Percentiles rank a stretch among this genome's conserved stretches.
Evolutionary conservation across 1,140 invertebrate species (phyloP).

Genomic region (Scylla paramamosain): DNA sequence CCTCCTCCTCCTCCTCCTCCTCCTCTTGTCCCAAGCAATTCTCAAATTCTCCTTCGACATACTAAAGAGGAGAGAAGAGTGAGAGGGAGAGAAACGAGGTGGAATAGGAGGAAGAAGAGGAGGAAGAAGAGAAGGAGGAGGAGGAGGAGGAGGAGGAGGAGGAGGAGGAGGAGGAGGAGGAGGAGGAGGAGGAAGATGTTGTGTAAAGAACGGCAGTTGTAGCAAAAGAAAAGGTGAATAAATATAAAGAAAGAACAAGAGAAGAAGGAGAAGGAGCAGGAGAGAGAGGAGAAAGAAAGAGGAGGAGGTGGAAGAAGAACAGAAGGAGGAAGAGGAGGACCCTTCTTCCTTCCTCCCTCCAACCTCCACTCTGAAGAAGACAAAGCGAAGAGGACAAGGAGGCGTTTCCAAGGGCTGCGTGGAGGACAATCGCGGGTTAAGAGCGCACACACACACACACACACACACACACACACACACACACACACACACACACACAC

Average conservation of each 20-base stretch:
- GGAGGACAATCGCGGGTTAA: constrained; percentile 41
- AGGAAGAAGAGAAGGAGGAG: too few relatives aligned
- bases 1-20: too few relatives aligned
- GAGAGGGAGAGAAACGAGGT: too few relatives aligned
- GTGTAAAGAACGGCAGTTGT: too few relatives aligned
- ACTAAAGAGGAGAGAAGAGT: too few relatives aligned
- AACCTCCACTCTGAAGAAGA: constrained; percentile 21
- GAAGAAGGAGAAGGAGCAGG: background rate
- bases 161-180: too few relatives aligned
- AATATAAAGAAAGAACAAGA: background rate
- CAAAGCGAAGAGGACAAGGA: constrained; percentile 57
- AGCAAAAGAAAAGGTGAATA: background rate
- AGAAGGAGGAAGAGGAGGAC: constrained; percentile 19
- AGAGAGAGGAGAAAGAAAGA: background rate
- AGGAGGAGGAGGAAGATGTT: too few relatives aligned
- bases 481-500: background rate
- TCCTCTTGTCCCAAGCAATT: too few relatives aligned
- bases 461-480: constrained; percentile 39
- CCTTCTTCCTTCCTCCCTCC: background rate
- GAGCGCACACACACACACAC: constrained; percentile 22
- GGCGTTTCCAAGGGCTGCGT: constrained; percentile 21
- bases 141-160: too few relatives aligned
- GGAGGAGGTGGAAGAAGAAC: background rate
- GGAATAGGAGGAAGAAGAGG: too few relatives aligned
- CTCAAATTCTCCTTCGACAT: too few relatives aligned